Percentiles rank a stretch among this genome's conserved stretches.
Conservation (phyloP, 1,140 invertebrate genomes). For the Chionoecetes opilio region DNA sequence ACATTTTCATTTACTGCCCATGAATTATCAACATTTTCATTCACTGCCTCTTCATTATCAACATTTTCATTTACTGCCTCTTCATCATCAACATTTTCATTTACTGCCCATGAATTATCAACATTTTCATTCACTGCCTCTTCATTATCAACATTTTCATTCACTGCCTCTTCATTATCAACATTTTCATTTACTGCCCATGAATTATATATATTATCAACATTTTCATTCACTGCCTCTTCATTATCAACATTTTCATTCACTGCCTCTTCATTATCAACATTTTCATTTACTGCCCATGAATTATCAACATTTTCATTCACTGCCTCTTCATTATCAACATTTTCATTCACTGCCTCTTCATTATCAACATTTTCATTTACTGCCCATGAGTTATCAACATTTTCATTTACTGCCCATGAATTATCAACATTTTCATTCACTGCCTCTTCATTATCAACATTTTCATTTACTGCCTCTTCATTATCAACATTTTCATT, state of each 20-base stretch:
- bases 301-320: not conserved
- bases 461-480: not conserved
- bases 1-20: not conserved
- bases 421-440: not conserved
- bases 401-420: not conserved
- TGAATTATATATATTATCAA: too few species aligned
- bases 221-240: not conserved
- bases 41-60: not conserved
- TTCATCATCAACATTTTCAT: not conserved
- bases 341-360: not conserved
- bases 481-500: not conserved
- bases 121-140: not conserved
- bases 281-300: not conserved
- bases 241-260: not conserved
- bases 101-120: not conserved
- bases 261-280: not conserved
- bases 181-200: not conserved
- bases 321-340: not conserved
- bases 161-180: not conserved
- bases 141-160: not conserved
- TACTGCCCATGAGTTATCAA: not conserved
- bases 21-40: not conserved
- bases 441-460: not conserved
- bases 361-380: not conserved
- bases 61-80: not conserved